These are phyloP conservation scores for Aphelenchoides besseyi DNA, from an alignment of 1,140 invertebrate species.

Conservation along the genomic window DNA sequence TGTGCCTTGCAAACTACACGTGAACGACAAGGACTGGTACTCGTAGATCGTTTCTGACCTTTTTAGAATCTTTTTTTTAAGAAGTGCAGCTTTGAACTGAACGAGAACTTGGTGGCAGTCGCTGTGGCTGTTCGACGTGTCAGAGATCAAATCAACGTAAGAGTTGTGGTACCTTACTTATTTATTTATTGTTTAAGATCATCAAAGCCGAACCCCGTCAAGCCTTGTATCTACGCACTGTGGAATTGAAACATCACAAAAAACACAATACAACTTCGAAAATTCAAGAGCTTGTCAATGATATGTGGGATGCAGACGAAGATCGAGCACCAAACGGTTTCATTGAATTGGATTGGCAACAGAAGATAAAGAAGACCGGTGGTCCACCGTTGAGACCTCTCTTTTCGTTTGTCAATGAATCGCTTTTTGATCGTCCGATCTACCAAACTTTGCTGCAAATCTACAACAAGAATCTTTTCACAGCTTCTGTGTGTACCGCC, in stretches of 20 bases:
- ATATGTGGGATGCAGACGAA: conserved; percentile 50
- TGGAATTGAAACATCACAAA: not conserved
- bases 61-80: not conserved
- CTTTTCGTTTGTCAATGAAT: conserved; percentile 45
- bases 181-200: not conserved
- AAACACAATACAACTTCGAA: conserved; percentile 30
- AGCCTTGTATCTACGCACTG: not conserved
- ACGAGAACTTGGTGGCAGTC: not conserved
- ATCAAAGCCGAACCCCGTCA: not conserved
- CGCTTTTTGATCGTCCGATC: conserved; percentile 45
- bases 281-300: conserved; percentile 40
- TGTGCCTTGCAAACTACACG: conserved; percentile 21
- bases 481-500: conserved; percentile 33
- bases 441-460: conserved; percentile 42
- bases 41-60: too few relatives aligned
- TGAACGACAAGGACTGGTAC: not conserved
- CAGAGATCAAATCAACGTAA: conserved; percentile 12
- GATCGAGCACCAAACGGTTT: conserved; percentile 19
- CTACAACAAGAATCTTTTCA: conserved; percentile 42
- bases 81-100: conserved; percentile 14
- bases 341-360: conserved; percentile 27
- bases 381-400: conserved; percentile 8
- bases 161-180: not conserved
- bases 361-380: conserved; percentile 23
- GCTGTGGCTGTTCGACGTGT: conserved; percentile 11